phyloP scores from a whole-genome alignment of 2,797 vertebrate genomes.

The Protonibea diacanthus region DNA sequence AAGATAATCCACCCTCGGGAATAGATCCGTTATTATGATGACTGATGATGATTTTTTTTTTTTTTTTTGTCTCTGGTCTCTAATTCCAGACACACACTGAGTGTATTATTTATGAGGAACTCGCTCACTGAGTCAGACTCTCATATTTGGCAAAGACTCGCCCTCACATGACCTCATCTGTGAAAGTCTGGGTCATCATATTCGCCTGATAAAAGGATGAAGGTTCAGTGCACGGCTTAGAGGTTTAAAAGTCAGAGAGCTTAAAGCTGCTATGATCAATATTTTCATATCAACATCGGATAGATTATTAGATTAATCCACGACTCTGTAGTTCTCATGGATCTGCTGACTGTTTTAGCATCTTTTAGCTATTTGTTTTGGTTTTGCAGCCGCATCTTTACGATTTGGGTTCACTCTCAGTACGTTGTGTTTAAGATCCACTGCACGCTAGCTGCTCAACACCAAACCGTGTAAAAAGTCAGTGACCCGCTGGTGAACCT shows the following conservation, averaged over 20 bases:
- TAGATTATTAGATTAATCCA: not conserved
- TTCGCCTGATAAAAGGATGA: not conserved
- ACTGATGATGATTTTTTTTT: slow-evolving; percentile 27
- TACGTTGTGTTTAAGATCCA: not conserved
- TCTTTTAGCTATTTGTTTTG: too few species aligned
- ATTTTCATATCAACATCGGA: not conserved
- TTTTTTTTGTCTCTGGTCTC: slow-evolving; percentile 25
- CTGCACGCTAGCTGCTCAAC: too few species aligned
- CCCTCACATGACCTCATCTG: slow-evolving; percentile 19
- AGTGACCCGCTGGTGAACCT: too few species aligned
- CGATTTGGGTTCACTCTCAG: not conserved
- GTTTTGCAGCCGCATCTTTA: not conserved
- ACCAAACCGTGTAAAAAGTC: too few species aligned
- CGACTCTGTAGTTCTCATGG: too few species aligned
- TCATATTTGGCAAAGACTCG: not conserved
- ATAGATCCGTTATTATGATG: slow-evolving; percentile 38
- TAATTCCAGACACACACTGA: not conserved
- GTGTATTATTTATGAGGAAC: slow-evolving; percentile 27
- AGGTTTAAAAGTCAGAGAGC: not conserved
- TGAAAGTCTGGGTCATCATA: not conserved
- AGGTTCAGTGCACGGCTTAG: not conserved
- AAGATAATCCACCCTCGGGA: slow-evolving; percentile 67
- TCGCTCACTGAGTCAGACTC: slow-evolving; percentile 1
- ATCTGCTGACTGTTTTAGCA: not conserved
- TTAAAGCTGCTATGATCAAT: not conserved